Evolutionary conservation across 2,797 vertebrate genomes (phyloP), one percentile per base, ranked within the genome.

Genomic region (Lutjanus campechanus): DNA sequence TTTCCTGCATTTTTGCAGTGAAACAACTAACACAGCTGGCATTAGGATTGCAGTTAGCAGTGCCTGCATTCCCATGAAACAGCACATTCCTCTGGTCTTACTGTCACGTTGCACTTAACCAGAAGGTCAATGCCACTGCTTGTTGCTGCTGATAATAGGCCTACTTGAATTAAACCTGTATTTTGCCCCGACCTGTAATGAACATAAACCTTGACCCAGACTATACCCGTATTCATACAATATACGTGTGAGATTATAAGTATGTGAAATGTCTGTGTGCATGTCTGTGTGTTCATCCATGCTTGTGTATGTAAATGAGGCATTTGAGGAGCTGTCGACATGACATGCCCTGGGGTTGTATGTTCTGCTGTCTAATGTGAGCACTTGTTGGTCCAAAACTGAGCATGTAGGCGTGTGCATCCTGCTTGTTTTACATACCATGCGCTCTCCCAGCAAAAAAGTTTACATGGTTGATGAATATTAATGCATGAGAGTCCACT

Each of bases 31-130:
- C 47, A 40, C 84, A 76, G 73, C 77, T 59, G 84, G 44, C 15
- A 86, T 79, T 40, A 47, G 15, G 65, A 44, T 25, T 15, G 73
- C 72, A 72, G 49, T 69, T 43, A 76, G 54, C 61, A 41, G 59
- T 19, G 64, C 53, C 56, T 20, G 61, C 75, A 82, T 90, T 91
- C 66, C 53, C 61, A 76, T 79, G 79, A 89, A 87, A 81, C 80
- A 51, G 84, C 91, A 91, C 86, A 94, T 93, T 94, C 91, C 87
- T 84, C n/a, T 12, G 11, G 73, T 65, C 78, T 86, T 69, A 84
- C 77, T 58, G 82, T 85, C 89, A 90, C 76, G 70, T 84, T 83
- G 81, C 73, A 68, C 79, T 81, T 65, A 84, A 83, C 54, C 5
- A 79, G 62, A 51, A 1, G 49, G 53, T 85, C 76, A 91, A 80